Evolutionary conservation across 2,888 invertebrate species (phyloP).

Genomic region (Parapristionchus giblindavisi): DNA sequence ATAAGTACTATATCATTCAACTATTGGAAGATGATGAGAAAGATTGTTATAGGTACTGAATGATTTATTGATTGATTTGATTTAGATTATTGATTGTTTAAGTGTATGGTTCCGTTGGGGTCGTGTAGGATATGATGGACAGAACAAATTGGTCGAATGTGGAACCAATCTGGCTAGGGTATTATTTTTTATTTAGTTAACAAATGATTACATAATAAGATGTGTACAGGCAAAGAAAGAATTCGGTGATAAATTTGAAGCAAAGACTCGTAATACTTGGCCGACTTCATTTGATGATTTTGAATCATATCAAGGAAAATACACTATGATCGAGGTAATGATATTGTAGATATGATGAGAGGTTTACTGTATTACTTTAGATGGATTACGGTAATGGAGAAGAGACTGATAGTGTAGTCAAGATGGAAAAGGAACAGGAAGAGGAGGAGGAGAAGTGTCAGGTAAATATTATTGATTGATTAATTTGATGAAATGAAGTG

Average conservation of each 20-base stretch:
- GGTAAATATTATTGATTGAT: constrained; percentile 72
- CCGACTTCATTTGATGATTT: constrained; percentile 44
- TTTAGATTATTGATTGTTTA: too few species aligned
- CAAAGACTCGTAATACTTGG: constrained; percentile 73
- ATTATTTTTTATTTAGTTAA: background rate
- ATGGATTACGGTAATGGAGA: constrained; percentile 23
- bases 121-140: constrained; percentile 72
- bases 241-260: constrained; percentile 73
- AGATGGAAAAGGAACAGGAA: constrained; percentile 43
- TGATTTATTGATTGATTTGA: background rate
- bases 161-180: constrained; percentile 68
- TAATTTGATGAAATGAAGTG: constrained; percentile 31
- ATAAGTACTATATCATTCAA: constrained; percentile 74
- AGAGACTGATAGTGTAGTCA: background rate
- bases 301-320: constrained; percentile 2
- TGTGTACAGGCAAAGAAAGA: constrained; percentile 69
- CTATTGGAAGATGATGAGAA: constrained; percentile 71
- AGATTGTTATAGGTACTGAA: constrained; percentile 65
- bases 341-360: background rate
- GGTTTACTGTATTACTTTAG: background rate
- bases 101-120: constrained; percentile 75
- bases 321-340: constrained; percentile 37
- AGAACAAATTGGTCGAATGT: constrained; percentile 71
- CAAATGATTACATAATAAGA: background rate
- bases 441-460: constrained; percentile 70